These are phyloP conservation scores for Urocolius indicus DNA, from an alignment of 2,113 vertebrate genomes.

Conservation along the genomic window DNA sequence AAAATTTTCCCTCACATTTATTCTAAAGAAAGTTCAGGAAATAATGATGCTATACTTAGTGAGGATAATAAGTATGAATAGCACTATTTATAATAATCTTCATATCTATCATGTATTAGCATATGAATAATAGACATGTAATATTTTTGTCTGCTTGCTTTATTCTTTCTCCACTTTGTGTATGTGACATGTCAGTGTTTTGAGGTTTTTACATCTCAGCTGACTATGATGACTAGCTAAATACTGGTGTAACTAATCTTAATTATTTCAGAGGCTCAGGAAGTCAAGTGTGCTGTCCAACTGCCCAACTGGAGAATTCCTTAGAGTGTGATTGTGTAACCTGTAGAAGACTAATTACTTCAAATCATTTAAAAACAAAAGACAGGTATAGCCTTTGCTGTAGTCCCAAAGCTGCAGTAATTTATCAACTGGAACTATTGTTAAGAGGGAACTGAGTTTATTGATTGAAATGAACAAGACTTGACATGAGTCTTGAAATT, in stretches of 20 bases:
- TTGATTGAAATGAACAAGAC: neutral
- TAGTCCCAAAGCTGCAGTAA: slow-evolving; percentile 7
- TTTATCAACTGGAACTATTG: neutral
- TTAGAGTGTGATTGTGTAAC: neutral
- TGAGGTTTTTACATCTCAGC: neutral
- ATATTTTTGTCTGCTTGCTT: slow-evolving; percentile 12
- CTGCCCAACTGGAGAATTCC: neutral
- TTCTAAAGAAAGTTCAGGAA: slow-evolving; percentile 22
- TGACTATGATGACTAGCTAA: neutral
- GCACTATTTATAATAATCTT: slow-evolving; percentile 35
- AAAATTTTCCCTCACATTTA: slow-evolving; percentile 4
- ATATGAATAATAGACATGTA: slow-evolving; percentile 2
- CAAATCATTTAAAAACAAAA: neutral
- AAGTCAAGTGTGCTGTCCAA: neutral
- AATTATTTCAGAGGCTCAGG: neutral
- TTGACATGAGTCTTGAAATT: neutral
- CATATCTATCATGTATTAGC: neutral
- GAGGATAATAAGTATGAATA: slow-evolving; percentile 5
- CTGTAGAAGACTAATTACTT: neutral
- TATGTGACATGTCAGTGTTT: neutral
- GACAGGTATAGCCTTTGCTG: neutral
- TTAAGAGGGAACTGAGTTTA: slow-evolving; percentile 18
- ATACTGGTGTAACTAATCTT: neutral
- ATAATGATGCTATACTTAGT: neutral
- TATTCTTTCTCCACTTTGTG: neutral